A percentile compares a stretch with the other conserved stretches of the same genome.
These are phyloP conservation scores for Noturus placidus DNA, from an alignment of 2,113 vertebrate genomes.

Conservation along the genomic window DNA sequence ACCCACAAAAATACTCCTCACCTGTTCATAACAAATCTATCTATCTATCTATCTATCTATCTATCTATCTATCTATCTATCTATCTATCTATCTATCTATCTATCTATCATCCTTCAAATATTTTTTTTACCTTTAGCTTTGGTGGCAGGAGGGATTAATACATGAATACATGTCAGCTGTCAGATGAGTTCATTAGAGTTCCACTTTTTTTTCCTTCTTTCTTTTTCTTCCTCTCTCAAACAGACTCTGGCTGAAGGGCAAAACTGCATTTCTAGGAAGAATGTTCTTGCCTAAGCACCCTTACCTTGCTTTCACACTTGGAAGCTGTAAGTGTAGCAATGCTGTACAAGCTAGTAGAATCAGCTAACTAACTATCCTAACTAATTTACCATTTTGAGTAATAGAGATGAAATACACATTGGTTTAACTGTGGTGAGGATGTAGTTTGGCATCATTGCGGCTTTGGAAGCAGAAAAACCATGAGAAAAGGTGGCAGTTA, in stretches of 20 bases:
- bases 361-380: neutral
- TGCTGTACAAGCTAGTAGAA: neutral
- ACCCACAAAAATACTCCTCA: slow-evolving; percentile 48
- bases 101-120: slow-evolving; percentile 58
- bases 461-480: neutral
- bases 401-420: neutral
- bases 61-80: neutral
- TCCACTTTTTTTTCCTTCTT: slow-evolving; percentile 48
- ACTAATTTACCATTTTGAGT: neutral
- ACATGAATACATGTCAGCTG: slow-evolving; percentile 37
- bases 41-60: neutral
- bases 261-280: neutral
- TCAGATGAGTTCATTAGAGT: slow-evolving; percentile 70
- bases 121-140: slow-evolving; percentile 61
- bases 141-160: slow-evolving; percentile 71
- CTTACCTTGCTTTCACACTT: neutral
- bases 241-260: neutral
- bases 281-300: neutral
- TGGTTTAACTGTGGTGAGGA: neutral
- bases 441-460: neutral
- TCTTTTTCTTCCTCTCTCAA: slow-evolving; percentile 49
- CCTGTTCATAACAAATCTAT: slow-evolving; percentile 54
- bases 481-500: neutral
- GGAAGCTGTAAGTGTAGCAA: neutral
- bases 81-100: neutral